A percentile compares a stretch with the other conserved stretches of the same genome.
These are phyloP conservation scores for Bubo blakistoni DNA, from an alignment of 2,113 vertebrate species.

Conservation along the genomic window DNA sequence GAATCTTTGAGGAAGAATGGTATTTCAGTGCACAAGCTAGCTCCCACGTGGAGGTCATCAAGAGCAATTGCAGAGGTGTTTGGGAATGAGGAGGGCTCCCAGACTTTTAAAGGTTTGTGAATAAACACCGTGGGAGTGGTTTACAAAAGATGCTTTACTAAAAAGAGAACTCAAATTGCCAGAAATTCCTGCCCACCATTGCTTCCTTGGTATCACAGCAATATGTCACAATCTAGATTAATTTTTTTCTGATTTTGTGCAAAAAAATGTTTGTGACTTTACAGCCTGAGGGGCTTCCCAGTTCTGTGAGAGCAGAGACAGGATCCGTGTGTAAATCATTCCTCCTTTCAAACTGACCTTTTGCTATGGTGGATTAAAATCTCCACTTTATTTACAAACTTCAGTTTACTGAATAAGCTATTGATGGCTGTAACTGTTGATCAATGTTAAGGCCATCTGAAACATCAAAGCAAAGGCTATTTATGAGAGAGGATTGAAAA, in stretches of 20 bases:
- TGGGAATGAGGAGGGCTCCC: background rate
- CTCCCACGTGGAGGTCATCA: rapidly evolving
- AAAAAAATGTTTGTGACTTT: background rate
- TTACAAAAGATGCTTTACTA: background rate
- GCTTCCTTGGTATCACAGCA: background rate
- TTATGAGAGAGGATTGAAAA: background rate
- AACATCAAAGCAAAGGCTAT: slow-evolving; percentile 20
- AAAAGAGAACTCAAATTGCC: background rate
- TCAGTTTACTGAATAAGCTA: background rate
- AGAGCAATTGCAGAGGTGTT: background rate
- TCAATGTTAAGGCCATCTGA: background rate
- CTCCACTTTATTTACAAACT: slow-evolving; percentile 28
- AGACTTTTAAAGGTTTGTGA: background rate
- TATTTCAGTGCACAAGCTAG: background rate
- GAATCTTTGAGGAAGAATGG: background rate
- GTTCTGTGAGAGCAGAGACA: background rate
- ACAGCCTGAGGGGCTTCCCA: background rate
- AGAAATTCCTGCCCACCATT: background rate
- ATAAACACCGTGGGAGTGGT: background rate
- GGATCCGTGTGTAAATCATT: background rate
- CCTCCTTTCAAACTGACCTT: background rate
- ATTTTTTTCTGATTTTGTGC: background rate
- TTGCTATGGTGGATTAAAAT: background rate
- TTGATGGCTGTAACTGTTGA: background rate
- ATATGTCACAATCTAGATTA: background rate